Evolutionary conservation across 2,888 invertebrate species (phyloP).

Genomic region (Pinctada fucata): DNA sequence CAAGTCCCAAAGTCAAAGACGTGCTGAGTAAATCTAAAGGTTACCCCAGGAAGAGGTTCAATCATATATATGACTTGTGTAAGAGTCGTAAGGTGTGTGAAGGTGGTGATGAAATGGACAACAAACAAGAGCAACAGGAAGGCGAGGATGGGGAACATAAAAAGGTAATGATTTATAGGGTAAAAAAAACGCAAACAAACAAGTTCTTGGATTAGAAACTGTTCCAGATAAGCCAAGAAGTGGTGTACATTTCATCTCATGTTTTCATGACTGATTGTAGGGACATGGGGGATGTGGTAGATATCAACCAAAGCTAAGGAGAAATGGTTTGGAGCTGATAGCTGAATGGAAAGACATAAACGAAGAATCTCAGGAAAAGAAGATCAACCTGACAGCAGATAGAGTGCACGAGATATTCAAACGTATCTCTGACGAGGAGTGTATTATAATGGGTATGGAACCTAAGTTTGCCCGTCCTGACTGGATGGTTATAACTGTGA

Average conservation of each 20-base stretch:
- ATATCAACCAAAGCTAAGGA: slow-evolving; percentile 94
- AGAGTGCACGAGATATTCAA: slow-evolving; percentile 98
- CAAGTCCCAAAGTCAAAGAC: slow-evolving; percentile 94
- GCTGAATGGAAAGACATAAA: slow-evolving; percentile 99
- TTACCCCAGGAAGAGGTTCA: slow-evolving; percentile 94
- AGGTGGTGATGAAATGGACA: slow-evolving; percentile 98
- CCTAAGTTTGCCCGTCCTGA: slow-evolving; percentile 96
- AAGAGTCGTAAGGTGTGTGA: slow-evolving; percentile 96
- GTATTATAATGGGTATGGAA: slow-evolving; percentile 95
- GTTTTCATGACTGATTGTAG: slow-evolving; percentile 55
- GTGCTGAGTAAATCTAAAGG: slow-evolving; percentile 97
- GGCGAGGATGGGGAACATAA: slow-evolving; percentile 75
- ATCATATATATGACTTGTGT: slow-evolving; percentile 97
- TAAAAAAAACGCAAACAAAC: neutral
- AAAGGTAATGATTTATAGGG: slow-evolving; percentile 75
- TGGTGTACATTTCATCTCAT: no score
- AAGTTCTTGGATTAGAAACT: no score
- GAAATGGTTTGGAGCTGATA: slow-evolving; percentile 92
- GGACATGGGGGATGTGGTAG: slow-evolving; percentile 98
- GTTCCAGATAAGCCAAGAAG: no score
- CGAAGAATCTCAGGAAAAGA: slow-evolving; percentile 97
- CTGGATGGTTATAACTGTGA: slow-evolving; percentile 99
- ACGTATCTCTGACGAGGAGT: slow-evolving; percentile 90
- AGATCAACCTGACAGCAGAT: slow-evolving; percentile 95
- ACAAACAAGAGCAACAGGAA: slow-evolving; percentile 58